A percentile compares a stretch with the other conserved stretches of the same genome.
These are phyloP conservation scores for Phocoena sinus DNA, from an alignment of 2,113 vertebrate genomes.

Conservation along the genomic window DNA sequence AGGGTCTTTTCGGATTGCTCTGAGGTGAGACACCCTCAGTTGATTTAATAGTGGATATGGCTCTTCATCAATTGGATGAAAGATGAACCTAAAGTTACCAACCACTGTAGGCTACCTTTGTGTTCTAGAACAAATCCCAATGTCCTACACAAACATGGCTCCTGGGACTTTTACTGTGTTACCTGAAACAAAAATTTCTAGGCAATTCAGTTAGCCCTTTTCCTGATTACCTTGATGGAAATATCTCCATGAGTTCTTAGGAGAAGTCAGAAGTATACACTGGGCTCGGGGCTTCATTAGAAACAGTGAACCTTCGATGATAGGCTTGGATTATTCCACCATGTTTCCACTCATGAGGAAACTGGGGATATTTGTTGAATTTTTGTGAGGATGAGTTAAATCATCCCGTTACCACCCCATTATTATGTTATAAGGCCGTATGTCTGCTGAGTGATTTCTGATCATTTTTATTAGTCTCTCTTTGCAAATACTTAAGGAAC, in stretches of 20 bases:
- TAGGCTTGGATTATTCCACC: not conserved
- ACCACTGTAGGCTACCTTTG: not conserved
- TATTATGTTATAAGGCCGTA: not conserved
- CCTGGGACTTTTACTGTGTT: not conserved
- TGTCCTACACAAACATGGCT: not conserved
- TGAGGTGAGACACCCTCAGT: not conserved
- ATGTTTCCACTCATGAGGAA: not conserved
- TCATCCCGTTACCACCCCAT: not conserved
- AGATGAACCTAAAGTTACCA: not conserved
- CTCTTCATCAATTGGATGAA: not conserved
- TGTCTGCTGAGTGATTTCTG: slow-evolving; percentile 14
- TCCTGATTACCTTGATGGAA: not conserved
- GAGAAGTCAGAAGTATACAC: not conserved
- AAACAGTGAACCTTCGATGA: not conserved
- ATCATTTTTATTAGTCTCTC: slow-evolving; percentile 10
- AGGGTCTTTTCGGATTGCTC: not conserved
- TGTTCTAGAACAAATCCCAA: not conserved
- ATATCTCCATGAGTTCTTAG: not conserved
- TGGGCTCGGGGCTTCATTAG: not conserved
- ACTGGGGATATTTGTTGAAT: not conserved
- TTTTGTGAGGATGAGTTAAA: not conserved
- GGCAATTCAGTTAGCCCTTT: not conserved
- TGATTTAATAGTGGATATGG: not conserved
- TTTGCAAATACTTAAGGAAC: not conserved
- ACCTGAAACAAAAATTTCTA: not conserved